These are phyloP conservation scores for Eleutherodactylus coqui DNA, from an alignment of 2,797 vertebrate genomes.

Conservation along the genomic window DNA sequence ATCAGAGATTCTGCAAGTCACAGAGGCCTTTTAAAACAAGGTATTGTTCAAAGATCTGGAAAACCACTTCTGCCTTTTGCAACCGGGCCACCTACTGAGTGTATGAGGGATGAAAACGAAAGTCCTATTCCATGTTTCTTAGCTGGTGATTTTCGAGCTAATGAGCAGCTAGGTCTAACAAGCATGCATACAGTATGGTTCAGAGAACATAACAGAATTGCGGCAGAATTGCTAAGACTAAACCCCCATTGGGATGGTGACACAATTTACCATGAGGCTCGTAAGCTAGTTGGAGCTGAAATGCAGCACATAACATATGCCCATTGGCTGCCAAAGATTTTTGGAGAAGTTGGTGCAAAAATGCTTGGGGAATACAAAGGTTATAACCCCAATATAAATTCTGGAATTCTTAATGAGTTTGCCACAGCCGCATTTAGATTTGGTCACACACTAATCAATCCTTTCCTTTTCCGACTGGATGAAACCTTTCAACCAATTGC, in stretches of 20 bases:
- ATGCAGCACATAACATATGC: constrained; percentile 97
- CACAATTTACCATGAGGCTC: constrained; percentile 94
- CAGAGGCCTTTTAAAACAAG: constrained; percentile 92
- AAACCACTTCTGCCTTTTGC: constrained; percentile 97
- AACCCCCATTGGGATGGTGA: constrained; percentile 99
- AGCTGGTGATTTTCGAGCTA: constrained; percentile 95
- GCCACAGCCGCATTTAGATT: constrained; percentile 97
- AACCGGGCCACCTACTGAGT: constrained; percentile 93
- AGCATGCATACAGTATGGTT: constrained; percentile 98
- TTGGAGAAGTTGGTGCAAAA: constrained; percentile 91
- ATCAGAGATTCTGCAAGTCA: constrained; percentile 93
- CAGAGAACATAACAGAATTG: constrained; percentile 95
- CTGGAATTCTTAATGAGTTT: constrained; percentile 91
- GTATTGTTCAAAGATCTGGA: constrained; percentile 93
- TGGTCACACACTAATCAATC: constrained; percentile 96
- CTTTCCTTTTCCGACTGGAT: constrained; percentile 89
- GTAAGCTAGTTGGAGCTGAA: constrained; percentile 95
- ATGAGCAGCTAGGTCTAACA: constrained; percentile 93
- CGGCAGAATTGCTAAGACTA: constrained; percentile 87
- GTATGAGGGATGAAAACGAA: constrained; percentile 96
- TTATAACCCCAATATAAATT: constrained; percentile 91
- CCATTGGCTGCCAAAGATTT: constrained; percentile 96
- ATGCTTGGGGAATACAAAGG: constrained; percentile 86
- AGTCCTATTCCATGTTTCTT: constrained; percentile 98
- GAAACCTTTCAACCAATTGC: constrained; percentile 90